Base-by-base conservation (phyloP, 2,888 invertebrate species). In the Magallana nippona region DNA sequence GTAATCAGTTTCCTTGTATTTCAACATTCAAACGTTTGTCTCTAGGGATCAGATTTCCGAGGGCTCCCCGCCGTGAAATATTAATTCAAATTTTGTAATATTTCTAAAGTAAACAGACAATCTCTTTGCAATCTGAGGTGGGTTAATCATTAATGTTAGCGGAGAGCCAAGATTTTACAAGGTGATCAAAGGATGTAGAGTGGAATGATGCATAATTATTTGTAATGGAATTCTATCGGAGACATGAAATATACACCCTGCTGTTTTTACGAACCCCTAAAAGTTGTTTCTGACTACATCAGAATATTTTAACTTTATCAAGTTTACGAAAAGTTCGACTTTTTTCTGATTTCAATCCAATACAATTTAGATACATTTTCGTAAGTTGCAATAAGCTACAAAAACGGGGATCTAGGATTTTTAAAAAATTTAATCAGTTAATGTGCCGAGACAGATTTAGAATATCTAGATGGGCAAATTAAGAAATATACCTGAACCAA, bases 71-170 rank as follows among this genome's bases (percentile, higher is more conserved):
- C 32, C 27, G 71, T 71, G 71, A 71, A 71, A 71, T 22, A 71
- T 71, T 71, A 71, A 71, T 71, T 71, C 22, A 71, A 60, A 71
- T 71, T 63, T 71, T 71, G 71, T 71, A 71, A 71, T 71, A 27
- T 71, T 22, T 19, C 71, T 27, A 71, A 71, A 10, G 71, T 32
- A 71, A 71, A 71, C 27, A 71, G 27, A 15, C 71, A 71, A 71
- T 19, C 15, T 27, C 44, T 44, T 71, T 71, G 71, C 71, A 71
- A 13, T 71, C 71, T 71, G 44, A 44, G 71, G 71, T 22, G 32
- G 22, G 1, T 1, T 71, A 22, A 71, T 71, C 71, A 71, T 27
- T 71, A 5, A 0, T 8, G 19, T 11, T 32, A 22, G 71, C 71
- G 71, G 71, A 13, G n/a, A 63, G 27, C 63, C 3, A 27, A 13